Evolutionary conservation across 2,888 invertebrate genomes (phyloP).

Genomic region (Cantharis nigra): DNA sequence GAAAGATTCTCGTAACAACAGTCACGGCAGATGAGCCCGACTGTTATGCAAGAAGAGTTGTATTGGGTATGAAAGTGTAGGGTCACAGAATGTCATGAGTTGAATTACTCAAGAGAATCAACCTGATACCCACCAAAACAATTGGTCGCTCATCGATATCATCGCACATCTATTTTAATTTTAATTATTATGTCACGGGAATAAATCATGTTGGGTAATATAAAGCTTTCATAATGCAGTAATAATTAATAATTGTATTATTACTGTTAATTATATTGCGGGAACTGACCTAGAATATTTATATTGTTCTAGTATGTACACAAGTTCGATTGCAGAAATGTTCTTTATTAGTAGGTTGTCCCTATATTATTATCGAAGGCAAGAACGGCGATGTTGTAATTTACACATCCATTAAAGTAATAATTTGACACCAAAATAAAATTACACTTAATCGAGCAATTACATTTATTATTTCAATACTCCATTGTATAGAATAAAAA

Average conservation of each 20-base stretch:
- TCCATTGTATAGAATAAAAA: background rate
- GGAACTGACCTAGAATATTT: background rate
- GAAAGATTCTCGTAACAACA: constrained; percentile 9
- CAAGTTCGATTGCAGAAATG: background rate
- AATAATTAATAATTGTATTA: constrained; percentile 4
- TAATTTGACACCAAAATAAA: background rate
- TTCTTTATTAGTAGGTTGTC: background rate
- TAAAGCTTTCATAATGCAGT: background rate
- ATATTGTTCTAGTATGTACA: constrained; percentile 3
- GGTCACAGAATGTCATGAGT: constrained; percentile 35
- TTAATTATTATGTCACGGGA: constrained; percentile 11
- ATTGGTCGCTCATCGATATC: background rate
- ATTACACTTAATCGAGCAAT: background rate
- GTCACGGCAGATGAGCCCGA: constrained; percentile 14
- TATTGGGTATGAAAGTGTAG: constrained; percentile 29
- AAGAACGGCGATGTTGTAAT: background rate
- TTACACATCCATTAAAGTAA: background rate
- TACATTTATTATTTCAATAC: background rate
- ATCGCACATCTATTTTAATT: constrained; percentile 4
- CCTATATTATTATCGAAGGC: background rate
- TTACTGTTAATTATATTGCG: background rate
- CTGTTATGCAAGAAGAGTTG: constrained; percentile 19
- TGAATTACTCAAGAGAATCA: constrained; percentile 19
- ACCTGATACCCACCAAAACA: constrained; percentile 19
- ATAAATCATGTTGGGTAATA: constrained; percentile 10